Evolutionary conservation across 2,888 invertebrate species (phyloP), one percentile per base, ranked within the genome.

Genomic region (Drosophila incognita): DNA sequence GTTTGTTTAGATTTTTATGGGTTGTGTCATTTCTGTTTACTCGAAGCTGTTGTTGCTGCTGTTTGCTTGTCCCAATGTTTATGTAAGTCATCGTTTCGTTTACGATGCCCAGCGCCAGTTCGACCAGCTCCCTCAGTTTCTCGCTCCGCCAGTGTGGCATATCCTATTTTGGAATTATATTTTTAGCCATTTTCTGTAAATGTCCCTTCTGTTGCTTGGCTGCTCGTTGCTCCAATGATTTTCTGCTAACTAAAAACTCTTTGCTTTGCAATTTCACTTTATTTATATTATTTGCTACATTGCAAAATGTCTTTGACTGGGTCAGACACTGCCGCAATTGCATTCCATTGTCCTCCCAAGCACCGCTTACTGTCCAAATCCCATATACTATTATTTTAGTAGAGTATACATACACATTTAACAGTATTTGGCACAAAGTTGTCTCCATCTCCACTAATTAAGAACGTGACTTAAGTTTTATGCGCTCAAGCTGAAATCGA

Each of bases 21-120:
- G 72, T 87, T 90, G 87, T 87, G 89, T 87, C 90, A 87, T 90
- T 87, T 87, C 87, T 87, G 89, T 87, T 90, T 90, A 90, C 89
- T 79, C 70, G 40, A 53, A 62, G 10, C 40, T 13, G 27, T 29
- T 56, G 11, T 59, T 72, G 33, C 60, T 68, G 52, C 89, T 81
- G 87, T 79, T 81, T 73, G 82, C 79, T 74, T 79, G 87, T 81
- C 89, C 85, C 83, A 86, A 87, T 87, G 90, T 89, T 90, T 90
- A 90, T 90, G 90, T 87, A 85, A 90, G 87, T 87, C 87, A 89
- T 82, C 87, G 87, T 82, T 73, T 89, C 89, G 85, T 87, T 90
- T 81, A 82, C 87, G 84, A 81, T 70, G 72, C 65, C 73, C 83
- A 69, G 76, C 59, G 60, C 68, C 71, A 68, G 66, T 63, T 21